A percentile compares a stretch with the other conserved stretches of the same genome.
Evolutionary conservation across 2,888 invertebrate genomes (phyloP).

Genomic region (Drosophila fulvimacula): DNA sequence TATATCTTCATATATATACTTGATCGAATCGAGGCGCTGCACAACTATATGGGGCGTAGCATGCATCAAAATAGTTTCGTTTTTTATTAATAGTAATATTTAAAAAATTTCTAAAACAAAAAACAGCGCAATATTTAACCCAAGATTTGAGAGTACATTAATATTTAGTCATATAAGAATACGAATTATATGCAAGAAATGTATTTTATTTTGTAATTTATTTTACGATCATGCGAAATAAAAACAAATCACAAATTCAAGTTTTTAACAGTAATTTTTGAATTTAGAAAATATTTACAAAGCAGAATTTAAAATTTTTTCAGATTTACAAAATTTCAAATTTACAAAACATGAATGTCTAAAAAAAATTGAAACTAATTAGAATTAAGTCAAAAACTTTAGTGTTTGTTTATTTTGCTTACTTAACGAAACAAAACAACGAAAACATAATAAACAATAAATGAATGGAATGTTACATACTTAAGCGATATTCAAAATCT

Average conservation of each 20-base stretch:
- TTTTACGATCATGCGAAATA: conserved; percentile 75
- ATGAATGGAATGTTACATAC: conserved; percentile 1
- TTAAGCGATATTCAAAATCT: not conserved
- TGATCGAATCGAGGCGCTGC: conserved; percentile 29
- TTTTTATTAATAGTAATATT: conserved; percentile 42
- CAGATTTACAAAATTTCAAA: no score
- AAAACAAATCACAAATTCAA: conserved; percentile 63
- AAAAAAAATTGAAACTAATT: no score
- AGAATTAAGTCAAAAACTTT: no score
- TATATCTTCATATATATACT: conserved; percentile 3
- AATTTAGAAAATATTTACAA: no score
- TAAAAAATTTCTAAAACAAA: not conserved
- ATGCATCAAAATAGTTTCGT: conserved; percentile 26
- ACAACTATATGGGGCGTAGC: conserved; percentile 34
- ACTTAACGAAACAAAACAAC: conserved; percentile 7
- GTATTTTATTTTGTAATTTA: conserved; percentile 81
- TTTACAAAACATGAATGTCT: no score
- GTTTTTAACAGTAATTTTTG: not conserved
- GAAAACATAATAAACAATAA: conserved; percentile 6
- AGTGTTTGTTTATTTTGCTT: not conserved
- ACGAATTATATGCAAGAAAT: conserved; percentile 66
- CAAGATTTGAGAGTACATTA: conserved; percentile 75
- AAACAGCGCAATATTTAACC: conserved; percentile 73
- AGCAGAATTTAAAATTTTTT: no score
- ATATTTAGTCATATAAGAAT: conserved; percentile 66